Percentiles rank a stretch among this genome's conserved stretches.
Conservation (phyloP, 1,140 invertebrate genomes). For the Campodea augens region DNA sequence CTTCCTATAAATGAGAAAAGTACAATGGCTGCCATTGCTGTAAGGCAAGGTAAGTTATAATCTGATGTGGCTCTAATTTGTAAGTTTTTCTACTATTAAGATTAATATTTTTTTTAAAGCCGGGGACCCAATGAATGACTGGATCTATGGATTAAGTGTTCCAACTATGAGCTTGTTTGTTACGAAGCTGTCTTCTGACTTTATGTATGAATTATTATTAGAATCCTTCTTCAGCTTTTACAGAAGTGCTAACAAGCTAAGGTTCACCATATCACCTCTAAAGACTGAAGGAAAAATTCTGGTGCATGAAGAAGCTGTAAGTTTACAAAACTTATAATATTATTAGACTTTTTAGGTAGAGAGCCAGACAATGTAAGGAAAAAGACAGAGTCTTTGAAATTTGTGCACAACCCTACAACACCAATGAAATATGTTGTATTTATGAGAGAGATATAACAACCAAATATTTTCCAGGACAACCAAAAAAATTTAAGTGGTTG, state of each 20-base stretch:
- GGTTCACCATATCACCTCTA: slow-evolving; percentile 18
- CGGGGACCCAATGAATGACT: slow-evolving; percentile 20
- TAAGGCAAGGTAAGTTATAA: slow-evolving; percentile 22
- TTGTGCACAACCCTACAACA: background rate
- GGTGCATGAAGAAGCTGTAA: slow-evolving; percentile 25
- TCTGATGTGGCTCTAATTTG: background rate
- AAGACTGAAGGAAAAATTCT: slow-evolving; percentile 17
- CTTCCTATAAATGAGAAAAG: slow-evolving; percentile 31
- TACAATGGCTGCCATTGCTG: slow-evolving; percentile 28
- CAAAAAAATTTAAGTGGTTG: slow-evolving; percentile 21
- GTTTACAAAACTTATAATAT: no score
- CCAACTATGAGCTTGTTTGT: slow-evolving; percentile 32
- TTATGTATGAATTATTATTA: slow-evolving; percentile 19
- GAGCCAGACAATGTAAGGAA: no score
- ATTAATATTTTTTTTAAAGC: slow-evolving; percentile 1
- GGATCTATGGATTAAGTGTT: slow-evolving; percentile 29
- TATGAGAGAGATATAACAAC: background rate
- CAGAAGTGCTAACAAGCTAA: slow-evolving; percentile 14
- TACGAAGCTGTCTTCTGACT: slow-evolving; percentile 22
- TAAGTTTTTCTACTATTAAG: background rate
- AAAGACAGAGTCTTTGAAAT: no score
- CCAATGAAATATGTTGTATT: background rate
- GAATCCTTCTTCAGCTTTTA: slow-evolving; percentile 16
- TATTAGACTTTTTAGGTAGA: no score
- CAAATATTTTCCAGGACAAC: slow-evolving; percentile 11